These are phyloP conservation scores for Papilio helenus DNA, from an alignment of 1,140 invertebrate species.

Conservation along the genomic window DNA sequence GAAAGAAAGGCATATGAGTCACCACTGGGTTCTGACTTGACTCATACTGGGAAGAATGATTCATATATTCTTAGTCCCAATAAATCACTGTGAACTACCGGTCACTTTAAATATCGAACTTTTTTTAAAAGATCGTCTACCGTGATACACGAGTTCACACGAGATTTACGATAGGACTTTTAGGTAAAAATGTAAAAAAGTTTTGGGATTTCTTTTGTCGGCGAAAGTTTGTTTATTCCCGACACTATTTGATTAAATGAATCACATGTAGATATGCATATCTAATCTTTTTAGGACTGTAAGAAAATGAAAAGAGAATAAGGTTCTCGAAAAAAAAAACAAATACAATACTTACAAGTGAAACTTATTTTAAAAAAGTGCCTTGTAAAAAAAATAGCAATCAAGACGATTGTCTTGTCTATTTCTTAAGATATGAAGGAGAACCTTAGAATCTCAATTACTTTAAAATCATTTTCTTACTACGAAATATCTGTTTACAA, in stretches of 20 bases:
- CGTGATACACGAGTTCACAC: constrained; percentile 5
- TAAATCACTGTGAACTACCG: constrained; percentile 6
- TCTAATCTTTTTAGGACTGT: too few species aligned
- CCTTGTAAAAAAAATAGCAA: constrained; percentile 19
- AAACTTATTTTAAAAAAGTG: neutral
- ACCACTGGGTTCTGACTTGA: neutral
- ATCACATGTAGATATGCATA: neutral
- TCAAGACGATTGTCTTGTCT: constrained; percentile 1
- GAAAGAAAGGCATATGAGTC: constrained; percentile 26
- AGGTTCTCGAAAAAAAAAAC: neutral
- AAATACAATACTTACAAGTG: neutral
- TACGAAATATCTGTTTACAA: too few species aligned
- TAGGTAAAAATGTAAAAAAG: neutral
- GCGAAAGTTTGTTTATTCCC: neutral
- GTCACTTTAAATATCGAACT: constrained; percentile 6
- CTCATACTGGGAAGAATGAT: constrained; percentile 30
- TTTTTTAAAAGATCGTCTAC: neutral
- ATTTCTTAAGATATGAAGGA: neutral
- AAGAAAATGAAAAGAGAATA: neutral
- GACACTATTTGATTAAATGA: neutral
- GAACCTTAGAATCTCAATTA: neutral
- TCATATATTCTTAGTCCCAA: neutral
- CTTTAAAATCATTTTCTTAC: too few species aligned
- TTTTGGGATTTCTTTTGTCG: neutral
- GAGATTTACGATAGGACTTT: neutral